Percentiles rank a stretch among this genome's conserved stretches.
Conservation (phyloP, 2,113 vertebrate genomes). For the Rhea pennata region DNA sequence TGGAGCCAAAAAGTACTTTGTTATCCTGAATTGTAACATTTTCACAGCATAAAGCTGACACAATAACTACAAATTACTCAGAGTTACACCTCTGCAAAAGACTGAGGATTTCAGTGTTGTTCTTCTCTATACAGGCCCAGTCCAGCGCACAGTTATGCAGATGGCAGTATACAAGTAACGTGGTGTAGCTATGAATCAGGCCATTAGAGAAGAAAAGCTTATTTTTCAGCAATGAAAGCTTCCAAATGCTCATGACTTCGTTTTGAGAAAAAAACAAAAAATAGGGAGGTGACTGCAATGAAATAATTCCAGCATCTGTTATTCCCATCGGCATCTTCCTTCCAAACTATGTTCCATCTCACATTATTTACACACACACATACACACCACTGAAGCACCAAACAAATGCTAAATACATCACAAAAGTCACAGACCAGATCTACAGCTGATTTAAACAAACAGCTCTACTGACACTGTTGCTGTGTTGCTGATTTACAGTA, state of each 20-base stretch:
- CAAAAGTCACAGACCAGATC: not conserved
- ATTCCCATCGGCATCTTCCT: not conserved
- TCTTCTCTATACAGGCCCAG: not conserved
- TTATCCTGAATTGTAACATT: not conserved
- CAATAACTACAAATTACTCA: not conserved
- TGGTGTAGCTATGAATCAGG: not conserved
- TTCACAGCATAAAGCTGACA: not conserved
- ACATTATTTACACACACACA: not conserved
- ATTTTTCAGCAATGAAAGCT: not conserved
- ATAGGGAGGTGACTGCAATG: not conserved
- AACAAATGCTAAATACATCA: not conserved
- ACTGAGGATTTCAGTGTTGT: not conserved
- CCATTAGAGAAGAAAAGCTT: not conserved
- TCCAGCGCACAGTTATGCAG: constrained; percentile 18
- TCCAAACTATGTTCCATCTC: not conserved
- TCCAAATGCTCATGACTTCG: not conserved
- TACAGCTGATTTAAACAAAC: not conserved
- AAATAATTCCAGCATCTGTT: not conserved
- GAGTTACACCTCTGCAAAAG: not conserved
- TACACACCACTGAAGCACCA: not conserved
- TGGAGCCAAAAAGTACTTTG: not conserved
- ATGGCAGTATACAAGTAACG: not conserved
- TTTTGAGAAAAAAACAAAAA: not conserved
- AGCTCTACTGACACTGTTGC: not conserved
- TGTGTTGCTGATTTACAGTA: not conserved